These are phyloP conservation scores for Dione vanillae DNA, from an alignment of 2,888 invertebrate species.

Conservation along the genomic window DNA sequence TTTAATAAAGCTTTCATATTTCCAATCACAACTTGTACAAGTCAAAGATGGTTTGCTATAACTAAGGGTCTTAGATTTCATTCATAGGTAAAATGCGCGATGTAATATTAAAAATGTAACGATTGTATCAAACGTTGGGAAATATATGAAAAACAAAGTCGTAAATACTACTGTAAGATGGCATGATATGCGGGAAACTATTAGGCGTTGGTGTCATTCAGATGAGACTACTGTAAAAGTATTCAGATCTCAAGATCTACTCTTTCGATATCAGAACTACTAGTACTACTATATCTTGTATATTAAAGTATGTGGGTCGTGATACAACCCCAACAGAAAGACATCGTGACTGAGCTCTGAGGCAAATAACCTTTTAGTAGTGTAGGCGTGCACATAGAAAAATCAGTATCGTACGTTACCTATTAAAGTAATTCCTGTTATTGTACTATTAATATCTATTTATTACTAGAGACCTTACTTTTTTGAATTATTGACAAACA, in stretches of 20 bases:
- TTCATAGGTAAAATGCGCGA: too few relatives aligned
- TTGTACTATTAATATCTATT: not conserved
- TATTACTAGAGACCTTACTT: not conserved
- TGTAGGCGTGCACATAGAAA: conserved; percentile 64
- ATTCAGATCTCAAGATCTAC: conserved; percentile 4
- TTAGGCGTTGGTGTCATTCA: too few relatives aligned
- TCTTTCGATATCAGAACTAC: not conserved
- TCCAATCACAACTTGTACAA: too few relatives aligned
- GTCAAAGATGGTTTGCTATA: too few relatives aligned
- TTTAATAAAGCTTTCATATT: too few relatives aligned
- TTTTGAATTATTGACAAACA: not conserved
- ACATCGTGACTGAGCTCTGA: conserved; percentile 71
- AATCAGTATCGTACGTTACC: conserved; percentile 56
- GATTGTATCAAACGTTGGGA: too few relatives aligned
- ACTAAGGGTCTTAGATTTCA: too few relatives aligned
- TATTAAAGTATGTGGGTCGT: conserved; percentile 73
- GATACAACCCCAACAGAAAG: conserved; percentile 68
- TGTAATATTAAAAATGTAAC: too few relatives aligned
- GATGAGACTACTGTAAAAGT: too few relatives aligned
- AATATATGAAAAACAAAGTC: too few relatives aligned
- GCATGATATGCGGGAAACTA: too few relatives aligned
- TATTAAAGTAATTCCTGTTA: conserved; percentile 31
- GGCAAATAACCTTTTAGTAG: conserved; percentile 74
- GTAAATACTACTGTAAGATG: too few relatives aligned
- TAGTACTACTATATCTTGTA: conserved; percentile 53